phyloP scores from a whole-genome alignment of 2,888 invertebrate species.

The Cybosia mesomella region DNA sequence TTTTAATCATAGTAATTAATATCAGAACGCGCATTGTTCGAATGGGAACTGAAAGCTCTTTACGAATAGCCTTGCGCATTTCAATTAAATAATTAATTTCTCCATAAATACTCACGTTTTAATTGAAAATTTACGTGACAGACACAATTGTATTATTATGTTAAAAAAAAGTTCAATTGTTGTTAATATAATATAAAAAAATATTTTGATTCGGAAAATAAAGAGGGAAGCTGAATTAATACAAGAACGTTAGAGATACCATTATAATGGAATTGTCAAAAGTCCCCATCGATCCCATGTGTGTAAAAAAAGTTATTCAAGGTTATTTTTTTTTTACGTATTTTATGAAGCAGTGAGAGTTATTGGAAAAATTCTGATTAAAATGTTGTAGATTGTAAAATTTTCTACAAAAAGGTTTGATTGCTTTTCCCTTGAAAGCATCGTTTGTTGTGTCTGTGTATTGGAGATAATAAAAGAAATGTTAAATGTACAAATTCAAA shows the following conservation, averaged over 20 bases:
- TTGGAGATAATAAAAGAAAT: too few relatives aligned
- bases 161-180: neutral
- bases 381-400: too few relatives aligned
- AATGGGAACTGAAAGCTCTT: slow-evolving; percentile 15
- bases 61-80: neutral
- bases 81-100: slow-evolving; percentile 14
- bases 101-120: neutral
- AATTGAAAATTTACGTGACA: slow-evolving; percentile 4
- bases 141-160: neutral
- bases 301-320: too few relatives aligned
- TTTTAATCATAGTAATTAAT: slow-evolving; percentile 14
- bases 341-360: too few relatives aligned
- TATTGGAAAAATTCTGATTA: too few relatives aligned
- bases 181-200: neutral
- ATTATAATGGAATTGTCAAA: too few relatives aligned
- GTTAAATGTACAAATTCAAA: too few relatives aligned
- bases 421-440: too few relatives aligned
- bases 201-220: neutral
- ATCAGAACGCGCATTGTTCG: neutral
- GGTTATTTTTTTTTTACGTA: too few relatives aligned
- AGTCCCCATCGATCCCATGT: too few relatives aligned
- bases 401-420: too few relatives aligned
- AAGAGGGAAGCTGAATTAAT: neutral
- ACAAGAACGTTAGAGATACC: neutral
- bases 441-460: too few relatives aligned